Evolutionary conservation across 2,888 invertebrate species (phyloP).

Genomic region (Ornithoptera alexandrae): DNA sequence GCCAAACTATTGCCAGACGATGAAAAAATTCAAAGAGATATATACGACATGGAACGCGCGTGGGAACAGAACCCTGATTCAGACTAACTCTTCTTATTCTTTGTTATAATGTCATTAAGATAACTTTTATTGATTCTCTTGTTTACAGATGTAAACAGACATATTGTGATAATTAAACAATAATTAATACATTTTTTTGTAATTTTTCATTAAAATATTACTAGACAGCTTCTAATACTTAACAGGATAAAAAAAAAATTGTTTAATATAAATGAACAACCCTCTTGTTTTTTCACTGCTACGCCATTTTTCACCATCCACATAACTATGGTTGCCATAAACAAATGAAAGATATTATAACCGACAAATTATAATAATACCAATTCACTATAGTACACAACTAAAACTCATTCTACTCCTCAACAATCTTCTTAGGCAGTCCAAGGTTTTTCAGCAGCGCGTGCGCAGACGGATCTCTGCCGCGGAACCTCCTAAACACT

Average conservation of each 20-base stretch:
- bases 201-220: no score
- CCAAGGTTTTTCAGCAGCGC: conserved; percentile 86
- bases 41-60: conserved; percentile 87
- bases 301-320: no score
- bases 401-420: conserved; percentile 47
- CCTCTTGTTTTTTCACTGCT: no score
- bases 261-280: no score
- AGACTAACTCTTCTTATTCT: conserved; percentile 44
- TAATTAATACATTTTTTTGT: no score
- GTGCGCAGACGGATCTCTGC: conserved; percentile 93
- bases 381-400: conserved; percentile 49
- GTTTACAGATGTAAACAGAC: no score
- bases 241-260: no score
- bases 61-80: conserved; percentile 88
- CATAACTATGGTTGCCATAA: not conserved
- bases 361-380: conserved; percentile 35
- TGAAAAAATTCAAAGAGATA: conserved; percentile 80
- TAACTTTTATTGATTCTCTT: no score
- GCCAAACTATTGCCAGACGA: conserved; percentile 83
- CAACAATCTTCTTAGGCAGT: conserved; percentile 62
- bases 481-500: conserved; percentile 93
- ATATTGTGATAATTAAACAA: no score
- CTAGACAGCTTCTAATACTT: no score
- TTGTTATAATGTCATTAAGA: no score
- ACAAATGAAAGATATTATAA: not conserved